Evolutionary conservation across 53 echinoderm and acorn worm genomes (phyloP).

Genomic region (Echinarachnius parma): DNA sequence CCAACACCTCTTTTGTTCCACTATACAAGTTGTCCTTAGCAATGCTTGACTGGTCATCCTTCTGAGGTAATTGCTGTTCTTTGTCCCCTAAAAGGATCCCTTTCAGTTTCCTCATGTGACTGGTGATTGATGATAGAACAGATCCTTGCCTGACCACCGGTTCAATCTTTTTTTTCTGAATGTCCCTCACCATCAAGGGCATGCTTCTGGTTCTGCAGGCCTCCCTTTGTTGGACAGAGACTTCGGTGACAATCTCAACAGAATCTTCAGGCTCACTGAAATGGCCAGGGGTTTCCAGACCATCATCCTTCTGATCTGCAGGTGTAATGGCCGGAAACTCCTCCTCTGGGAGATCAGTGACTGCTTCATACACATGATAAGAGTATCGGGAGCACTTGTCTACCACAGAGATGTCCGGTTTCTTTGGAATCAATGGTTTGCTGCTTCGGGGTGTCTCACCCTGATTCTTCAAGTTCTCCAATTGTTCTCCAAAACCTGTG

Average conservation of each 20-base stretch:
- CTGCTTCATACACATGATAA: constrained; percentile 26
- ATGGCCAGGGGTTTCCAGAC: constrained; percentile 33
- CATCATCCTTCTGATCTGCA: constrained; percentile 22
- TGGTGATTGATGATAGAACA: constrained; percentile 19
- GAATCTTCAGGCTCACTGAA: constrained; percentile 37
- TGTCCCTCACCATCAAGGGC: too few species aligned
- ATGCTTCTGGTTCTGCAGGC: neutral
- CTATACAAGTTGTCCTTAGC: neutral
- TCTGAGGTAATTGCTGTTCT: neutral
- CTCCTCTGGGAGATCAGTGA: neutral
- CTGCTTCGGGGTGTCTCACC: neutral
- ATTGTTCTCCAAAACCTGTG: neutral
- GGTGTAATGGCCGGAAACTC: neutral
- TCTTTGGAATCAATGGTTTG: constrained; percentile 34
- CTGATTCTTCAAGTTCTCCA: neutral
- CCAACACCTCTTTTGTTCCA: neutral
- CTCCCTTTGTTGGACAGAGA: neutral
- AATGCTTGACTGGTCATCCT: neutral
- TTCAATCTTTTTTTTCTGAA: too few species aligned
- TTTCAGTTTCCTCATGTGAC: constrained; percentile 31
- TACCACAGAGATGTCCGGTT: constrained; percentile 24
- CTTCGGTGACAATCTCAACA: constrained; percentile 4
- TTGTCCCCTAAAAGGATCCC: constrained; percentile 38
- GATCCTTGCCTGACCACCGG: constrained; percentile 10
- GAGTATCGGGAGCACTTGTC: constrained; percentile 5